Base-by-base conservation (phyloP, 1,140 invertebrate genomes). In the Heterodera schachtii region DNA sequence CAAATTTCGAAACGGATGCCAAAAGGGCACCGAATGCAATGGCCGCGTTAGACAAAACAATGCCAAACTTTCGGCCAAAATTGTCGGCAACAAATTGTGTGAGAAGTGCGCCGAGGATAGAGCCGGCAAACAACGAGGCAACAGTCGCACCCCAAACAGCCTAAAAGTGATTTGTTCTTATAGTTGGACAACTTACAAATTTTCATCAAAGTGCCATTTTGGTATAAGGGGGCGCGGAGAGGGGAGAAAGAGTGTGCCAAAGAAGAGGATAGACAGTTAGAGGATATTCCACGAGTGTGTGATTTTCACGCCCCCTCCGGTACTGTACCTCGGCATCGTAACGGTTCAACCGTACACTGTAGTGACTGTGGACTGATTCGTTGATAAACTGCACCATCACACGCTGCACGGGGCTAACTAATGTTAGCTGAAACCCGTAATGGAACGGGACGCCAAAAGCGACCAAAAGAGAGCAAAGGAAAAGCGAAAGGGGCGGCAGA, bases 391-490 rank as follows among this genome's bases (percentile, higher is more conserved):
- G 67, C n/a, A 69, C 67, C n/a, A 69, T 21, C 2, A 43, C 41
- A 1, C 6, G n/a, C 67, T 69, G n/a, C 67, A 19, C n/a, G 16
- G 67, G 67, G 67, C 67, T 69, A 19, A 43, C 41, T 0, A 69
- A 19, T 19, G 67, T 69, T 19, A 69, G 41, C 67, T 69, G 67
- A 43, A 9, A 69, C 8, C 67, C 67, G 67, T 69, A 69, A 43
- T 69, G 67, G 67, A 69, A 69, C 16, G 67, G 67, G 6, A 19
- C 16, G n/a, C 67, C 67, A 43, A 69, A n/a, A 43, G 67, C 16
- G n/a, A 69, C 67, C 67, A 69, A 43, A n/a, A 69, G 67, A 8
- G 67, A 69, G 67, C 67, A 69, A 7, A 69, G 67, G 67, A 43
- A 69, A n/a, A 69, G 67, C n/a, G 8, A 19, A 43, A 69, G 1